Evolutionary conservation across 2,888 invertebrate species (phyloP).

Genomic region (Microctonus brassicae): DNA sequence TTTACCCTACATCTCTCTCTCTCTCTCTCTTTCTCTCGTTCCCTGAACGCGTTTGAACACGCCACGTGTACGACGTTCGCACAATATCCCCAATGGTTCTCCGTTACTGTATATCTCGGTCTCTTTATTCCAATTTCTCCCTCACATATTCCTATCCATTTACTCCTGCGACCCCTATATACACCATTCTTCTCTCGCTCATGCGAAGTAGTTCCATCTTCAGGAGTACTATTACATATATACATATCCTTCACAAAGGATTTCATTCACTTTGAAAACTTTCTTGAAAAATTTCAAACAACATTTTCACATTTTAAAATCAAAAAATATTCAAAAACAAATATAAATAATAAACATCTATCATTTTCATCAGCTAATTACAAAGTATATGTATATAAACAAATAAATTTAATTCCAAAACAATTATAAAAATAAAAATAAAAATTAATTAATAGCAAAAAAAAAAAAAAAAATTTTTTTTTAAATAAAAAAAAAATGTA

Average conservation of each 20-base stretch:
- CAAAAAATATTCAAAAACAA: too few species aligned
- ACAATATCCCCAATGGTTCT: conserved; percentile 14
- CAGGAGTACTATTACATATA: not conserved
- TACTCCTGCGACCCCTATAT: conserved; percentile 11
- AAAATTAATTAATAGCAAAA: too few species aligned
- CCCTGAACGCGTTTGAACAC: conserved; percentile 18
- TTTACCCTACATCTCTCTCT: too few species aligned
- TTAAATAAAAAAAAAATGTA: not conserved
- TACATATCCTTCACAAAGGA: not conserved
- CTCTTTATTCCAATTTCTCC: not conserved
- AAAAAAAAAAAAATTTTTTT: not conserved
- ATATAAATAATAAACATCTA: too few species aligned
- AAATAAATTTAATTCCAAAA: too few species aligned
- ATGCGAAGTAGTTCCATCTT: not conserved
- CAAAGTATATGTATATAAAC: too few species aligned
- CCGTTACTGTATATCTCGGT: not conserved
- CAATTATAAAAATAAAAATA: too few species aligned
- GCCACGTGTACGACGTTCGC: conserved; percentile 27
- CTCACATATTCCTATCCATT: not conserved
- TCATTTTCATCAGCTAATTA: too few species aligned
- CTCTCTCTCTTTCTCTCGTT: too few species aligned
- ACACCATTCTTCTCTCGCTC: conserved; percentile 23
- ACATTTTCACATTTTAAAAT: not conserved
- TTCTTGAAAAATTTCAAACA: not conserved
- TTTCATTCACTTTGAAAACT: not conserved